Conservation (phyloP, 2,888 invertebrate species). For the Diaperis boleti region DNA sequence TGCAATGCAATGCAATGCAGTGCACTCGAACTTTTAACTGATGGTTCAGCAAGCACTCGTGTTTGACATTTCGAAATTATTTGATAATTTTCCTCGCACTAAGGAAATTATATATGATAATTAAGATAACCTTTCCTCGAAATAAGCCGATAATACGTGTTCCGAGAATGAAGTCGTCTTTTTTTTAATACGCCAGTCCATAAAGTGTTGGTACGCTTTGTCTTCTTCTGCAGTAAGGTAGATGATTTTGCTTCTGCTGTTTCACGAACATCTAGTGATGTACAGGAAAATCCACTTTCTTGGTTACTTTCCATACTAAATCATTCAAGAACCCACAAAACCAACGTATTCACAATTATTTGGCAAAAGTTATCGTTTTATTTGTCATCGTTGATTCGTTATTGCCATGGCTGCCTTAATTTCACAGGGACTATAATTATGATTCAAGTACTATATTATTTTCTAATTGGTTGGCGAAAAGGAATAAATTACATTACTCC, state of each 20-base stretch:
- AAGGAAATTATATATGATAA: too few relatives aligned
- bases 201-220: slow-evolving; percentile 22
- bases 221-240: slow-evolving; percentile 9
- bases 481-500: neutral
- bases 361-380: neutral
- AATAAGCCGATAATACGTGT: slow-evolving; percentile 30
- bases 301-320: neutral
- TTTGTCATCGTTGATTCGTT: neutral
- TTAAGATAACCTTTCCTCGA: too few relatives aligned
- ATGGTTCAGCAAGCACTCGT: too few relatives aligned
- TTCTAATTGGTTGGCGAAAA: neutral
- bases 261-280: neutral
- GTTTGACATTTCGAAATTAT: too few relatives aligned
- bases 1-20: too few relatives aligned
- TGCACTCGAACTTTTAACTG: too few relatives aligned
- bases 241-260: neutral
- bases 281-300: neutral
- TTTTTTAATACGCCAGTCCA: slow-evolving; percentile 32
- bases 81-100: too few relatives aligned
- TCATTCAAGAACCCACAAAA: too few relatives aligned
- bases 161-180: slow-evolving; percentile 29
- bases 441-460: neutral
- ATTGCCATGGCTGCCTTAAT: neutral
- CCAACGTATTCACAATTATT: neutral
- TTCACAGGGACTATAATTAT: neutral